These are phyloP conservation scores for Pollenia griseotomentosa DNA, from an alignment of 2,888 invertebrate species.

Conservation along the genomic window DNA sequence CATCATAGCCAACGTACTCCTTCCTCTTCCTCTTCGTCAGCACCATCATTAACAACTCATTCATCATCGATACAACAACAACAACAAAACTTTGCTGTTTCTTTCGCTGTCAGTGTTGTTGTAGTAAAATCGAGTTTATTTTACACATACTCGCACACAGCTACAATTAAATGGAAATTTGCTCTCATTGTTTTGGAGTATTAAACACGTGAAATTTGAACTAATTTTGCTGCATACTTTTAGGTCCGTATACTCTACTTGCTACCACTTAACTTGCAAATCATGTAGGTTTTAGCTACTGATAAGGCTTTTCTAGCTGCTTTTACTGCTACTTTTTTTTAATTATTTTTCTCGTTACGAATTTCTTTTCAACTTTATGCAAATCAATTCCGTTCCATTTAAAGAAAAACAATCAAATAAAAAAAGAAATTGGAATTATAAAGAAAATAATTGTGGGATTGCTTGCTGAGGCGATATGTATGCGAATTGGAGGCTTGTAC, in stretches of 20 bases:
- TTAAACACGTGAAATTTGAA: constrained; percentile 68
- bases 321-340: constrained; percentile 12
- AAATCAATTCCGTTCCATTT: constrained; percentile 23
- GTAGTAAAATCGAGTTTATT: constrained; percentile 14
- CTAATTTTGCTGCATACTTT: not conserved
- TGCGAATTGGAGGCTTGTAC: constrained; percentile 13
- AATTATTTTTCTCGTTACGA: constrained; percentile 19
- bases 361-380: constrained; percentile 30
- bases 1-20: constrained; percentile 3
- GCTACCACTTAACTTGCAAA: not conserved
- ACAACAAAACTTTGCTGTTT: constrained; percentile 38
- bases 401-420: constrained; percentile 19
- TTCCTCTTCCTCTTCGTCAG: constrained; percentile 18
- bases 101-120: constrained; percentile 28
- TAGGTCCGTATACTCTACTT: not conserved
- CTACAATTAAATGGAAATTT: constrained; percentile 41
- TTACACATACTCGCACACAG: constrained; percentile 1
- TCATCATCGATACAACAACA: constrained; percentile 47
- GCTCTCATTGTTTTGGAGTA: constrained; percentile 49
- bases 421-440: not conserved
- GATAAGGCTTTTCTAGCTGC: not conserved
- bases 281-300: not conserved
- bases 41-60: constrained; percentile 19
- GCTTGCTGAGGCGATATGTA: constrained; percentile 20
- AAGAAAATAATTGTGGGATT: constrained; percentile 44